Evolutionary conservation across 1,140 invertebrate species (phyloP).

Genomic region (Cheumatopsyche charites): DNA sequence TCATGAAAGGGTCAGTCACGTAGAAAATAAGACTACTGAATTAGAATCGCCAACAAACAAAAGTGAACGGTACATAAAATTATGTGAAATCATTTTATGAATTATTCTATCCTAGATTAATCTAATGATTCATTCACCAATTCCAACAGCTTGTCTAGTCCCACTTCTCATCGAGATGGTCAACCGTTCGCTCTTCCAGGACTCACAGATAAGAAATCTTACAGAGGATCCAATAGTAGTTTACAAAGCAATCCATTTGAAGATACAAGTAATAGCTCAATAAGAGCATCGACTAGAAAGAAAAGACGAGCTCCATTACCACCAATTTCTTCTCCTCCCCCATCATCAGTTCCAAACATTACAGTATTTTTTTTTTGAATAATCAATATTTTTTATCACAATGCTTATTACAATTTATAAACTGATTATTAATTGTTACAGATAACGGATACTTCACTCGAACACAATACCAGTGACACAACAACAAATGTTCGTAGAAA

Average conservation of each 20-base stretch:
- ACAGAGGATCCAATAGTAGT: constrained; percentile 60
- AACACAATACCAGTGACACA: constrained; percentile 15
- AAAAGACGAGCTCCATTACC: constrained; percentile 61
- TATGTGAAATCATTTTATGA: too few relatives aligned
- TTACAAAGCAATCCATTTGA: constrained; percentile 64
- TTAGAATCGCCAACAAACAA: not conserved
- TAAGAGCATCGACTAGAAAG: constrained; percentile 58
- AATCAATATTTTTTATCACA: too few relatives aligned
- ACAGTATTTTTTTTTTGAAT: constrained; percentile 51
- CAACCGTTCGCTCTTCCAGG: constrained; percentile 19
- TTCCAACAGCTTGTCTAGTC: constrained; percentile 1
- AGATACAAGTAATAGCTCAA: constrained; percentile 56
- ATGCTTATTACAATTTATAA: not conserved
- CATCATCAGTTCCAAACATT: constrained; percentile 45
- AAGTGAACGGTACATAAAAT: not conserved
- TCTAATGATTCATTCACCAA: too few relatives aligned
- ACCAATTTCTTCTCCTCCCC: constrained; percentile 47
- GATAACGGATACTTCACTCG: constrained; percentile 36
- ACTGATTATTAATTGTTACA: constrained; percentile 24
- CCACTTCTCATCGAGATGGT: constrained; percentile 8
- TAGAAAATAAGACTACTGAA: not conserved
- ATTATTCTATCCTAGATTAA: too few relatives aligned
- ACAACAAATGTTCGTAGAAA: constrained; percentile 14
- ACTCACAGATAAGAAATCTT: constrained; percentile 31
- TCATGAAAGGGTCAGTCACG: constrained; percentile 15